These are phyloP conservation scores for Mimas tiliae DNA, from an alignment of 2,888 invertebrate species.

Conservation along the genomic window DNA sequence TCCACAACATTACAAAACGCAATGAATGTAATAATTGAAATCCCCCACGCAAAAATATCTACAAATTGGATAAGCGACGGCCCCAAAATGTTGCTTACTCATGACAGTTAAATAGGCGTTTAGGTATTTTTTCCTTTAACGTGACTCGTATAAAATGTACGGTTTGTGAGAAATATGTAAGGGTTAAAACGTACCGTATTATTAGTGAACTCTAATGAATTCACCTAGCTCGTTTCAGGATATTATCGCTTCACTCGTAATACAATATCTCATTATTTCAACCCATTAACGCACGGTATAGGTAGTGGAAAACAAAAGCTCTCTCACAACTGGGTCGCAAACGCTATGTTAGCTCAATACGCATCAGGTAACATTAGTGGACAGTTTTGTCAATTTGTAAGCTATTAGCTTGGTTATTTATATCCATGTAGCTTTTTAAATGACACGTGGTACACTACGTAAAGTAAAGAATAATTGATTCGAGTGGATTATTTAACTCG, in stretches of 20 bases:
- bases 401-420: neutral
- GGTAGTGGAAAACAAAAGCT: conserved; percentile 8
- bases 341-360: neutral
- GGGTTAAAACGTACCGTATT: conserved; percentile 3
- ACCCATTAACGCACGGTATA: conserved; percentile 2
- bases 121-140: conserved; percentile 26
- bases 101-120: conserved; percentile 31
- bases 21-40: conserved; percentile 21
- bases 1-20: neutral
- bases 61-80: conserved; percentile 28
- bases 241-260: neutral
- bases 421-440: neutral
- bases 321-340: neutral
- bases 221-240: neutral
- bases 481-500: neutral
- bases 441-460: neutral
- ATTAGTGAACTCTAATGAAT: neutral
- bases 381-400: neutral
- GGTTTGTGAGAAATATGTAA: conserved; percentile 5
- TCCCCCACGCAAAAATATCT: conserved; percentile 24
- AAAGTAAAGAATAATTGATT: neutral
- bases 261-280: conserved; percentile 1
- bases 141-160: conserved; percentile 14
- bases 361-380: neutral
- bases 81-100: conserved; percentile 26